phyloP scores from a whole-genome alignment of 2,888 invertebrate genomes.

The Gonocerus acuteangulatus region DNA sequence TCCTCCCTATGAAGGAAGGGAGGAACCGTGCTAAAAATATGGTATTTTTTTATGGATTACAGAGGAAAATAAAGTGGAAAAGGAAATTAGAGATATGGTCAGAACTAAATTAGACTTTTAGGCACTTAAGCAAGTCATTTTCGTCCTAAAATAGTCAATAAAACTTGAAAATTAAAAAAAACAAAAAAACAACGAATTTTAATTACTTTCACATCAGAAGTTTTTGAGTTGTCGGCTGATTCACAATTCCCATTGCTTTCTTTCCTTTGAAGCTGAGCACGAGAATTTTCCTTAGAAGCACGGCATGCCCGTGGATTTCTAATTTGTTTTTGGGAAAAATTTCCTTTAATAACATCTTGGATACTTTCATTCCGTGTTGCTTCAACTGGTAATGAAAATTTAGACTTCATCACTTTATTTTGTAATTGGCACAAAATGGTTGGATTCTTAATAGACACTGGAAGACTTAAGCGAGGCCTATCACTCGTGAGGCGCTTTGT shows the following conservation, averaged over 20 bases:
- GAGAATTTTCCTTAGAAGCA: constrained; percentile 7
- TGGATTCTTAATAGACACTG: constrained; percentile 33
- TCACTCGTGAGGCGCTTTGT: constrained; percentile 5
- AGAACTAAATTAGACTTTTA: too few species aligned
- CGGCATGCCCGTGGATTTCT: not conserved
- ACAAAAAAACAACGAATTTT: too few species aligned
- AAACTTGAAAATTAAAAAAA: too few species aligned
- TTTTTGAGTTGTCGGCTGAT: not conserved
- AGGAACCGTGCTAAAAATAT: too few species aligned
- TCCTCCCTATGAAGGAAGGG: too few species aligned
- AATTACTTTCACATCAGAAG: not conserved
- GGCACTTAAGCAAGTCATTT: too few species aligned
- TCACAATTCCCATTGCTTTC: not conserved
- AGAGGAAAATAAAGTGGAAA: too few species aligned
- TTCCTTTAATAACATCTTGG: constrained; percentile 3
- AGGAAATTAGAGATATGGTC: too few species aligned
- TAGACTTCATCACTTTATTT: constrained; percentile 11
- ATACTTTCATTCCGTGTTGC: not conserved
- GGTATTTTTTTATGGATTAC: too few species aligned
- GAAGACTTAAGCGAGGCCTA: constrained; percentile 25
- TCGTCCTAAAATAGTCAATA: too few species aligned
- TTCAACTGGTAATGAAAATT: not conserved
- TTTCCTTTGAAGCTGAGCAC: not conserved
- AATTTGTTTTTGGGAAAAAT: constrained; percentile 5
- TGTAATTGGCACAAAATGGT: constrained; percentile 24